Conservation (phyloP, 64 coral and sea anemone species). For the Porites lutea region DNA sequence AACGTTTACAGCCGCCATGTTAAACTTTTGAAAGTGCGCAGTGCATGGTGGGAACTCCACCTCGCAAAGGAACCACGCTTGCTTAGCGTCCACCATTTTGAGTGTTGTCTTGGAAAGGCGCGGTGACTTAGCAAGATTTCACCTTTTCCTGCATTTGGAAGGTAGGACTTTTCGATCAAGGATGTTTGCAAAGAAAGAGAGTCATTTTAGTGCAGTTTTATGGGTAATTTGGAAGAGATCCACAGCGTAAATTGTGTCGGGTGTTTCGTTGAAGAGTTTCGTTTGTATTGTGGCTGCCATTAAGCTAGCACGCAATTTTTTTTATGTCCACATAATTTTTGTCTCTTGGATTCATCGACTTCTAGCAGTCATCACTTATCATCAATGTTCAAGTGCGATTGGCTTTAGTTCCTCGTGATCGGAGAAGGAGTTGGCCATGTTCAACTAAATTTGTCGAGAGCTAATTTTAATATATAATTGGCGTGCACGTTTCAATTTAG, state of each 20-base stretch:
- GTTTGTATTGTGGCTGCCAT: not conserved
- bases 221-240: not conserved
- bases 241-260: not conserved
- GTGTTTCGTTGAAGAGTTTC: not conserved
- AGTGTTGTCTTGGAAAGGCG: conserved; percentile 56
- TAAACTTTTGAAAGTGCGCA: not conserved
- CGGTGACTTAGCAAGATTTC: conserved; percentile 86
- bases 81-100: conserved; percentile 91
- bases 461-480: too few species aligned
- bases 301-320: not conserved
- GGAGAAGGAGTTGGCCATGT: not conserved
- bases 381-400: not conserved
- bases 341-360: not conserved
- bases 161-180: not conserved
- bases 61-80: conserved; percentile 90
- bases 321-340: not conserved
- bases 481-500: too few species aligned
- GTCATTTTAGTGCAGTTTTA: not conserved
- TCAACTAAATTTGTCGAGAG: too few species aligned
- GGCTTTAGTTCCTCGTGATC: not conserved
- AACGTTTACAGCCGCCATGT: not conserved
- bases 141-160: not conserved
- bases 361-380: too few species aligned
- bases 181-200: not conserved
- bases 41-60: not conserved